Percentiles rank a stretch among this genome's conserved stretches.
Conservation (phyloP, 2,888 invertebrate species). For the Polymixis lichenea region DNA sequence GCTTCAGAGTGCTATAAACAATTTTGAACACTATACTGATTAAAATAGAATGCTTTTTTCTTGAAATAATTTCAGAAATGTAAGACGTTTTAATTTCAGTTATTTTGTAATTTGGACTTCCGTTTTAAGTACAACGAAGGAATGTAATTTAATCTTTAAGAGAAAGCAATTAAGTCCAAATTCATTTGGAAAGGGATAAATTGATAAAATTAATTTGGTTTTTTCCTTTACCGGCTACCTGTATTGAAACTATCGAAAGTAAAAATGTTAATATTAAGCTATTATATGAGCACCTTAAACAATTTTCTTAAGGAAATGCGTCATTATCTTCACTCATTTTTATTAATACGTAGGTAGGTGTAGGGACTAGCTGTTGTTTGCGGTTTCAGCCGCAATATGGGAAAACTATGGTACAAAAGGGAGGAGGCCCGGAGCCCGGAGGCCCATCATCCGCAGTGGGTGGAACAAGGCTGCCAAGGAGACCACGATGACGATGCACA, state of each 20-base stretch:
- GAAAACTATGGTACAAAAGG: neutral
- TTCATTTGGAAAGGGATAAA: conserved; percentile 47
- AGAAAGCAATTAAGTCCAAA: conserved; percentile 57
- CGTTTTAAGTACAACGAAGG: conserved; percentile 67
- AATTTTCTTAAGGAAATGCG: conserved; percentile 24
- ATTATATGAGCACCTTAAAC: conserved; percentile 2
- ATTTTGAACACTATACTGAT: conserved; percentile 75
- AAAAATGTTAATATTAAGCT: conserved; percentile 38
- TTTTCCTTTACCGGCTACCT: conserved; percentile 45
- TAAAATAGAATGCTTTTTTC: conserved; percentile 72
- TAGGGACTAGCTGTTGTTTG: neutral
- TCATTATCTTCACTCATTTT: neutral
- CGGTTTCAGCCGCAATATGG: neutral
- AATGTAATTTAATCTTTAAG: conserved; percentile 59
- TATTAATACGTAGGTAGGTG: neutral
- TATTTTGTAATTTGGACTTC: conserved; percentile 75
- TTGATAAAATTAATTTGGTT: conserved; percentile 26
- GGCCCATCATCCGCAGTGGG: neutral
- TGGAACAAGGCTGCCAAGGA: neutral
- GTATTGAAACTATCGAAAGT: conserved; percentile 46
- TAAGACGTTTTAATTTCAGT: conserved; percentile 49
- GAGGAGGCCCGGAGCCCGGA: too few species aligned
- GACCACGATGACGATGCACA: neutral
- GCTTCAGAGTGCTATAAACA: conserved; percentile 68
- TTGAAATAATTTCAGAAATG: conserved; percentile 39